Base-by-base conservation (phyloP, 2,888 invertebrate genomes). In the Lycophotia porphyrea region DNA sequence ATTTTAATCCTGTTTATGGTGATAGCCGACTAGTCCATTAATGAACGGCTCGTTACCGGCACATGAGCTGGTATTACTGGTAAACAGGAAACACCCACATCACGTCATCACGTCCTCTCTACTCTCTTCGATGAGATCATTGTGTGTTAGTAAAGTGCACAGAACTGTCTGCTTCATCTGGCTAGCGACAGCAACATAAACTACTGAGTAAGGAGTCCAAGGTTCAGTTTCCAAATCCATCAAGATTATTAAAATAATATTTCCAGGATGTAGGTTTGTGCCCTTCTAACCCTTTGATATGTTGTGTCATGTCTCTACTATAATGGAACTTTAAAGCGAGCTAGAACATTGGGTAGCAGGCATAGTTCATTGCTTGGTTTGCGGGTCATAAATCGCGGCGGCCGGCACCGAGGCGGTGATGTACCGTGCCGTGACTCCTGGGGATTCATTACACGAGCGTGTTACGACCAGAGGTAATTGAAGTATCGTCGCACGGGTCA, bases 401-500 rank as follows among this genome's bases (percentile, higher is more conserved):
- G 60, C 9, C 39, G 31, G 72, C 69, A 72, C 27, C 58, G 60
- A 36, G 15, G 47, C 76, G 39, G 75, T 74, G 24, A 63, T 76
- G 69, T 81, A 75, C 36, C 34, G 49, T 74, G 71, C 61, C 70
- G 71, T 84, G 71, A 71, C 68, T 69, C 66, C 65, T 80, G 71
- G 73, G 80, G 79, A 84, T 81, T 80, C 87, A 79, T 84, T 86
- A 83, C 87, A 64, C 47, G 78, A 66, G 60, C 75, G 80, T 70
- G 76, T 81, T 81, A 78, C 79, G 77, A 75, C 77, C 70, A 61
- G 15, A 42, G 36, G 58, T 84, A 81, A 88, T 84, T 87, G 81
- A 87, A 87, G 88, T 87, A 87, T 88, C 83, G 80, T 81, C n/a
- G n/a, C n/a, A n/a, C n/a, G n/a, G n/a, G n/a, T n/a, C 65, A 68